These are phyloP conservation scores for Perdita meconis DNA, from an alignment of 2,888 invertebrate genomes.

Conservation along the genomic window DNA sequence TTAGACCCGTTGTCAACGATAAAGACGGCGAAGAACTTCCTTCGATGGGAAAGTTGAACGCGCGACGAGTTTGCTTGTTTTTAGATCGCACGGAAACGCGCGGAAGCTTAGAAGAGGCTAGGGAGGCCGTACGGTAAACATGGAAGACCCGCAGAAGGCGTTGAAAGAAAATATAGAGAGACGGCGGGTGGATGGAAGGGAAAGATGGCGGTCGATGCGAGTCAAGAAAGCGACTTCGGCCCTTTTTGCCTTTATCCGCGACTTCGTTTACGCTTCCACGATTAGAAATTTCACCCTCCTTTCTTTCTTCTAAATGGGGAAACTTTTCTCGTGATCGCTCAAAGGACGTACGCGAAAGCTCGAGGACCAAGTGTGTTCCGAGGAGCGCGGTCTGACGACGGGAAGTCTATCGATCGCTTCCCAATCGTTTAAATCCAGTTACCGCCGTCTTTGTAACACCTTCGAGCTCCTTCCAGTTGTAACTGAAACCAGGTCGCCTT, in stretches of 20 bases:
- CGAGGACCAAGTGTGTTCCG: neutral
- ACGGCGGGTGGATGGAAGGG: neutral
- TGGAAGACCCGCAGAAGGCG: slow-evolving; percentile 79
- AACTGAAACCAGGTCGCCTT: slow-evolving; percentile 28
- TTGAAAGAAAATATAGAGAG: slow-evolving; percentile 30
- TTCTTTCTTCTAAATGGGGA: neutral
- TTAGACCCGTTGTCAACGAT: slow-evolving; percentile 6
- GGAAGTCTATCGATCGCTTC: slow-evolving; percentile 31
- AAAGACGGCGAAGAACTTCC: no score
- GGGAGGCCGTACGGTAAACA: slow-evolving; percentile 78
- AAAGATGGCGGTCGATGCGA: slow-evolving; percentile 4
- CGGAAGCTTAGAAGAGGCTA: slow-evolving; percentile 63
- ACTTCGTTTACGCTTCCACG: slow-evolving; percentile 33
- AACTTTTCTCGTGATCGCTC: neutral
- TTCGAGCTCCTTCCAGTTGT: slow-evolving; percentile 13
- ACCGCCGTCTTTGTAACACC: slow-evolving; percentile 41
- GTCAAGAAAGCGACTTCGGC: slow-evolving; percentile 14
- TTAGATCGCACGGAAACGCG: neutral
- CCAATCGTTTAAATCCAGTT: slow-evolving; percentile 51
- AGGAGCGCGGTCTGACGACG: neutral
- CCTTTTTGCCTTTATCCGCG: slow-evolving; percentile 17
- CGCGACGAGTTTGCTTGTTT: neutral
- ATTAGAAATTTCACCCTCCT: slow-evolving; percentile 47
- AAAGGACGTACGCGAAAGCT: slow-evolving; percentile 20
- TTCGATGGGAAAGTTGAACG: neutral